Percentiles rank a stretch among this genome's conserved stretches.
These are phyloP conservation scores for Thera britannica DNA, from an alignment of 2,888 invertebrate genomes.

Conservation along the genomic window DNA sequence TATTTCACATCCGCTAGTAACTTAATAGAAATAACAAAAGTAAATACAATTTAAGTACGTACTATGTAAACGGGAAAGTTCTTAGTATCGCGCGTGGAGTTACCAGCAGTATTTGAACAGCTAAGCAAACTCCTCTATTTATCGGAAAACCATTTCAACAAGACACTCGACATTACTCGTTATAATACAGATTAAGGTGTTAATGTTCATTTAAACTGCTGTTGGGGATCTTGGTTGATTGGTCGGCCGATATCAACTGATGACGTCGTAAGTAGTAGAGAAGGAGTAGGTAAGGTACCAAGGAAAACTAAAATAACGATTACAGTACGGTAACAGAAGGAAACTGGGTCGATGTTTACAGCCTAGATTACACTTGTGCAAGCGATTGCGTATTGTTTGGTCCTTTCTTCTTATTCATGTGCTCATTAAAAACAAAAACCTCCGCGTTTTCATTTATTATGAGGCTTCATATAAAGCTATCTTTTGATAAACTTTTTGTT, in stretches of 20 bases:
- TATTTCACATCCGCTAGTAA: slow-evolving; percentile 53
- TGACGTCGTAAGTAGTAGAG: slow-evolving; percentile 62
- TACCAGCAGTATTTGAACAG: slow-evolving; percentile 80
- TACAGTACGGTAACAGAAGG: slow-evolving; percentile 56
- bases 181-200: slow-evolving; percentile 37
- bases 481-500: too few relatives aligned
- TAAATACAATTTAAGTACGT: slow-evolving; percentile 66
- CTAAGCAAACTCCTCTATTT: slow-evolving; percentile 76
- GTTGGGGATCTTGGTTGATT: slow-evolving; percentile 53
- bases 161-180: slow-evolving; percentile 36
- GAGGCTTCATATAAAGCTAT: too few relatives aligned
- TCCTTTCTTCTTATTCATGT: slow-evolving; percentile 31
- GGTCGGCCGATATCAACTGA: slow-evolving; percentile 64
- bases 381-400: slow-evolving; percentile 49
- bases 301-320: slow-evolving; percentile 65
- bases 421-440: slow-evolving; percentile 15
- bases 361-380: slow-evolving; percentile 56
- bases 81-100: slow-evolving; percentile 72
- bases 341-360: slow-evolving; percentile 69
- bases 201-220: slow-evolving; percentile 48
- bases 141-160: slow-evolving; percentile 51
- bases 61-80: slow-evolving; percentile 73
- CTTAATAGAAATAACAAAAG: slow-evolving; percentile 63
- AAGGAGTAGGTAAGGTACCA: slow-evolving; percentile 44
- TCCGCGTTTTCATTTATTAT: neutral